A percentile compares a stretch with the other conserved stretches of the same genome.
These are phyloP conservation scores for Dysidea cf. avara DNA, from an alignment of 37 sponge, comb jelly and placozoan species.

Conservation along the genomic window DNA sequence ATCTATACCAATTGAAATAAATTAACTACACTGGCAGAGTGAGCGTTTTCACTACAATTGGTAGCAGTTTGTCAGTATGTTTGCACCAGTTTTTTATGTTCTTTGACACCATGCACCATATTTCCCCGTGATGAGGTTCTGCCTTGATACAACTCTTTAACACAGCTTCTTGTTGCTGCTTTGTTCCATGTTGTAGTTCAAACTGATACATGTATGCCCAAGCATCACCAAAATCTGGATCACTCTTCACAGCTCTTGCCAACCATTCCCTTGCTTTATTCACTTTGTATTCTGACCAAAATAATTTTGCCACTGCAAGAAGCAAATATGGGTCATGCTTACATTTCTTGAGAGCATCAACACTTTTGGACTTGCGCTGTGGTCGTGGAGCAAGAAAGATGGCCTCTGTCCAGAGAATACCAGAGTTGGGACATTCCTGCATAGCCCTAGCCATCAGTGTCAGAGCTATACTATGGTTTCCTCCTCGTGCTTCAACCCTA, in stretches of 20 bases:
- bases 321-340: slow-evolving; percentile 93
- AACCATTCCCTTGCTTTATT: slow-evolving; percentile 96
- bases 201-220: slow-evolving; percentile 97
- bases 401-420: slow-evolving; percentile 94
- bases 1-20: no score
- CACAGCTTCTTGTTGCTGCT: slow-evolving; percentile 84
- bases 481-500: slow-evolving; percentile 73
- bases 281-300: slow-evolving; percentile 93
- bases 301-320: slow-evolving; percentile 90
- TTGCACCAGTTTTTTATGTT: slow-evolving; percentile 91
- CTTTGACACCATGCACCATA: slow-evolving; percentile 91
- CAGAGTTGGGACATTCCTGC: slow-evolving; percentile 91
- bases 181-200: slow-evolving; percentile 88
- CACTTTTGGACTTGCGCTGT: slow-evolving; percentile 94
- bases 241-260: slow-evolving; percentile 90
- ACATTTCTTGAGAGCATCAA: slow-evolving; percentile 96
- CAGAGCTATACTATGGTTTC: slow-evolving; percentile 80
- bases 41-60: slow-evolving; percentile 71
- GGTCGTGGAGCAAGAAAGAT: slow-evolving; percentile 91
- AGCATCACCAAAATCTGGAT: slow-evolving; percentile 92
- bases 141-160: slow-evolving; percentile 80
- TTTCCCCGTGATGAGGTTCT: slow-evolving; percentile 94
- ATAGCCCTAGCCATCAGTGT: slow-evolving; percentile 88
- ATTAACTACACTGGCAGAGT: no score
- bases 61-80: slow-evolving; percentile 82